A percentile compares a stretch with the other conserved stretches of the same genome.
phyloP scores from a whole-genome alignment of 2,797 vertebrate genomes.

The Dermochelys coriacea region DNA sequence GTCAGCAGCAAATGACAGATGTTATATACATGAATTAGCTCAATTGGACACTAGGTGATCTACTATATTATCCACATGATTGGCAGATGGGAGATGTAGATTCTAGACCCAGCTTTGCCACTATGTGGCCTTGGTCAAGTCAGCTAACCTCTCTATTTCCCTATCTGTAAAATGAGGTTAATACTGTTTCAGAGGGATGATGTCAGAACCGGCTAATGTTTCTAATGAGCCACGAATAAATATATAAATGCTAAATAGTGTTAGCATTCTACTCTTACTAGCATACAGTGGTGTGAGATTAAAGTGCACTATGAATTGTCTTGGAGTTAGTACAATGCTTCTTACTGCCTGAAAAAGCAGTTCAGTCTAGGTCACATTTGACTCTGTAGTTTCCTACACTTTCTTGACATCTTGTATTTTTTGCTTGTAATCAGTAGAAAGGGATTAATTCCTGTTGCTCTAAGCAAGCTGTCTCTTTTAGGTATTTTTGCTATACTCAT shows the following conservation, averaged over 20 bases:
- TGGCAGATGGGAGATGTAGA: neutral
- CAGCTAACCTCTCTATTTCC: neutral
- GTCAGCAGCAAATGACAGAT: no score
- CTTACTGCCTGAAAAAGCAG: neutral
- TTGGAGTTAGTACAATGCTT: neutral
- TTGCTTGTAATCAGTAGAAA: neutral
- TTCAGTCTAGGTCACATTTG: neutral
- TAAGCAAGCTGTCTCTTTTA: neutral
- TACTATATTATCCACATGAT: neutral
- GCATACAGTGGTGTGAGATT: conserved; percentile 6
- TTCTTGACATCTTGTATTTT: neutral
- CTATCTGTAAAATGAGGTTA: neutral
- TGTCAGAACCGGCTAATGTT: neutral
- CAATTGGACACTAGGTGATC: neutral
- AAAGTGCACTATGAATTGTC: neutral
- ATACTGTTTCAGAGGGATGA: neutral
- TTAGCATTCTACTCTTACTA: conserved; percentile 1
- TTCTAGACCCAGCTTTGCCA: neutral
- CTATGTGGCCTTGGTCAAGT: neutral
- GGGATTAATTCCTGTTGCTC: neutral
- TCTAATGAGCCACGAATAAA: neutral
- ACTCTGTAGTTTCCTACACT: neutral
- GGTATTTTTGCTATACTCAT: neutral
- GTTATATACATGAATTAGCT: neutral
- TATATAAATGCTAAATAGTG: neutral